Evolutionary conservation across 2,113 vertebrate species (phyloP).

Genomic region (Marcusenius ussheri): DNA sequence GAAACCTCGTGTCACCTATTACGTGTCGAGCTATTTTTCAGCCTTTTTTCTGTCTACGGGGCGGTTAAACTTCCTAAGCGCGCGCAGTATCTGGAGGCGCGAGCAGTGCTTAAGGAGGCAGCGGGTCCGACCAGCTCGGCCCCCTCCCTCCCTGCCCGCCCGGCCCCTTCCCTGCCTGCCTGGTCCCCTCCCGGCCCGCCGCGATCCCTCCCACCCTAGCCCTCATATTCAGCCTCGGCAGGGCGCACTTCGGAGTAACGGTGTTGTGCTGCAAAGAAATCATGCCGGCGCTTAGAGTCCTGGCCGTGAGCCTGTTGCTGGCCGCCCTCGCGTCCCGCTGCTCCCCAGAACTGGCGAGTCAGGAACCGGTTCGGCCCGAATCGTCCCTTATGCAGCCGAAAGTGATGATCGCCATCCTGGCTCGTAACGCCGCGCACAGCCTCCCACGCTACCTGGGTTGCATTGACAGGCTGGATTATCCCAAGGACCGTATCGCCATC

Average conservation of each 20-base stretch:
- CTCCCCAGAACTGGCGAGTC: conserved; percentile 41
- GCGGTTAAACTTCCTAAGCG: neutral
- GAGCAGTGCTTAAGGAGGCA: neutral
- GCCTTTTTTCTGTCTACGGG: neutral
- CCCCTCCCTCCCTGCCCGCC: conserved; percentile 1
- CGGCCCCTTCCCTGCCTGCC: neutral
- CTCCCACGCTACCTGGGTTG: conserved; percentile 81
- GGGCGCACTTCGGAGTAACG: conserved; percentile 28
- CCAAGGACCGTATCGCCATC: conserved; percentile 79
- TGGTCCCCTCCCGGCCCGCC: conserved; percentile 4
- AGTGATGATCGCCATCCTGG: conserved; percentile 76
- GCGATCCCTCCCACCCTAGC: neutral
- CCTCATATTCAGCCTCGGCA: conserved; percentile 3
- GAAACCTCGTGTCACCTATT: neutral
- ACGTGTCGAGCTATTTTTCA: neutral
- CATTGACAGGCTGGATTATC: conserved; percentile 81
- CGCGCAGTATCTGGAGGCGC: neutral
- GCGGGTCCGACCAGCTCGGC: conserved; percentile 8
- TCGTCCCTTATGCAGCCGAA: conserved; percentile 73
- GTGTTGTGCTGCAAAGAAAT: conserved; percentile 26
- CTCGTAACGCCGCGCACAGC: conserved; percentile 77
- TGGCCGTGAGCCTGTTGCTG: conserved; percentile 42
- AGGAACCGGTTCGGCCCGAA: conserved; percentile 53
- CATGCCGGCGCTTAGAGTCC: conserved; percentile 47
- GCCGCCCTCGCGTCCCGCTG: conserved; percentile 32